phyloP scores from a whole-genome alignment of 2,113 vertebrate species.

The Climacteris rufus region DNA sequence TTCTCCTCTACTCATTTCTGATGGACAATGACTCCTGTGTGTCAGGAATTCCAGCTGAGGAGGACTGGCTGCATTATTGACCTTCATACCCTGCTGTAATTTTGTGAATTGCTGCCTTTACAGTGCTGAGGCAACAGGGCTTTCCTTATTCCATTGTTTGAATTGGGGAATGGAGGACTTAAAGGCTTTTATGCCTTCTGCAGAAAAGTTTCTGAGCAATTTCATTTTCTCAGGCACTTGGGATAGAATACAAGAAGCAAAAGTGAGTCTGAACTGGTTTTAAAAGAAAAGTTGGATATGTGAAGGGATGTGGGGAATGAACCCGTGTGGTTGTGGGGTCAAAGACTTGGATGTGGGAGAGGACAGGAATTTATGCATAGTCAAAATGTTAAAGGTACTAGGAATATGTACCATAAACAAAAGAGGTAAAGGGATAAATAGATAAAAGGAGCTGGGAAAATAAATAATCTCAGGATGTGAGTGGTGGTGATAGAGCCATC shows the following conservation, averaged over 20 bases:
- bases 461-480: background rate
- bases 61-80: constrained; percentile 32
- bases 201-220: background rate
- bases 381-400: background rate
- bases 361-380: background rate
- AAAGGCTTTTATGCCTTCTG: constrained; percentile 8
- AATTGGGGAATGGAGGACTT: background rate
- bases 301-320: background rate
- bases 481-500: background rate
- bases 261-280: background rate
- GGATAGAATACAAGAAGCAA: background rate
- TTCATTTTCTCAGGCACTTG: background rate
- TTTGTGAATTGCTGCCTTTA: background rate
- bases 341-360: background rate
- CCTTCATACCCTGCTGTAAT: constrained; percentile 33
- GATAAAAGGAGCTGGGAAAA: background rate
- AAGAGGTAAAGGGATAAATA: background rate
- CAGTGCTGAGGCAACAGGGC: background rate
- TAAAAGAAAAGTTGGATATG: background rate
- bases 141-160: constrained; percentile 37
- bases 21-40: constrained; percentile 46
- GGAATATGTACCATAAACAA: background rate
- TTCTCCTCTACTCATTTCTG: background rate
- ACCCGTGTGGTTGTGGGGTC: rapidly evolving
- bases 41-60: constrained; percentile 53